Evolutionary conservation across 64 coral and sea anemone genomes (phyloP).

Genomic region (Astreopora myriophthalma): DNA sequence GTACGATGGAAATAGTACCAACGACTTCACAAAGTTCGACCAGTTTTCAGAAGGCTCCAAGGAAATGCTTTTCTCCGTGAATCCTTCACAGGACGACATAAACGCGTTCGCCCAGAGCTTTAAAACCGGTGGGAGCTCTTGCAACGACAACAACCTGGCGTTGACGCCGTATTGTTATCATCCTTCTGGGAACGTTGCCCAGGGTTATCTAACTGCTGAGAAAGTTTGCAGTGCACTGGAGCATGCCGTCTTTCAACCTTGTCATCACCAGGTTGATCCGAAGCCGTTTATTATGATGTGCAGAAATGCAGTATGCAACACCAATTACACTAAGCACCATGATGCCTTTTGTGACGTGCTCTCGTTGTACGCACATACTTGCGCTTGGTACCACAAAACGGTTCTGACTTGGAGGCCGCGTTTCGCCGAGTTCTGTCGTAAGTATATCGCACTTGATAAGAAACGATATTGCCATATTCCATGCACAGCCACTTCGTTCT

Average conservation of each 20-base stretch:
- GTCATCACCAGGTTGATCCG: not conserved
- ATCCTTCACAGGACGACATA: not conserved
- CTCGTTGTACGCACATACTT: slow-evolving; percentile 70
- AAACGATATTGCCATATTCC: no score
- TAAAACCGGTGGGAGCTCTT: slow-evolving; percentile 28
- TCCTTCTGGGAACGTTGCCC: not conserved
- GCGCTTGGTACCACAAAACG: slow-evolving; percentile 80
- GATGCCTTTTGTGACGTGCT: slow-evolving; percentile 81
- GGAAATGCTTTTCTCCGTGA: not conserved
- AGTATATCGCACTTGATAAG: slow-evolving; percentile 7
- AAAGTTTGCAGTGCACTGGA: slow-evolving; percentile 34
- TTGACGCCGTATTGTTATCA: slow-evolving; percentile 33
- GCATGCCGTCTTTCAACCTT: slow-evolving; percentile 12
- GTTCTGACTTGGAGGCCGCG: not conserved
- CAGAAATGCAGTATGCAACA: slow-evolving; percentile 78
- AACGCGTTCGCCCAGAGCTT: slow-evolving; percentile 51
- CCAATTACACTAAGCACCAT: slow-evolving; percentile 48
- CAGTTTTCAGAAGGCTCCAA: slow-evolving; percentile 28
- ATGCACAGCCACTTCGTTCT: no score
- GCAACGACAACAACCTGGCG: not conserved
- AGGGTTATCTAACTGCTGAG: slow-evolving; percentile 7
- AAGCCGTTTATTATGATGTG: slow-evolving; percentile 71
- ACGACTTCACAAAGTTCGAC: slow-evolving; percentile 71
- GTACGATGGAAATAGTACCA: slow-evolving; percentile 73
- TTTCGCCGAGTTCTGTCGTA: slow-evolving; percentile 50